phyloP scores from a whole-genome alignment of 1,140 invertebrate species.

The Musca domestica region DNA sequence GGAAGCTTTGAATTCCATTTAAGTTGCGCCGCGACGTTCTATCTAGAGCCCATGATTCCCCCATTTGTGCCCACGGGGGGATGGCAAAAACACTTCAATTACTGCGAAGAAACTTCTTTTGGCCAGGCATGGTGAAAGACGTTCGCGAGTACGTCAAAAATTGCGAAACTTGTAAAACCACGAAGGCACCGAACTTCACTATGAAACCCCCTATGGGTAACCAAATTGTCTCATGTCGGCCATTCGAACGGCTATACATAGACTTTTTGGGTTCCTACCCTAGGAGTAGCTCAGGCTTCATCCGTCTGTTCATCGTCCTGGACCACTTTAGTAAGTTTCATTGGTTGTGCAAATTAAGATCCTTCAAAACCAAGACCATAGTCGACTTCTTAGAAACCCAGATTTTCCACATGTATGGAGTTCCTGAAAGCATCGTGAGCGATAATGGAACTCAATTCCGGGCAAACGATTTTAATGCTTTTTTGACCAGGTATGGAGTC shows the following conservation, averaged over 20 bases:
- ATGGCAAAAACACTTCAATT: slow-evolving; percentile 1
- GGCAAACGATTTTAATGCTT: too few species aligned
- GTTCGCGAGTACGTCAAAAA: not conserved
- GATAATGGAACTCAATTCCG: too few species aligned
- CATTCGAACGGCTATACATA: not conserved
- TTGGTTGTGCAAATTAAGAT: not conserved
- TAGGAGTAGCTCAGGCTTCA: not conserved
- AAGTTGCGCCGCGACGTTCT: not conserved
- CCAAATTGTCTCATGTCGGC: not conserved
- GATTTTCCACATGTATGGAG: too few species aligned
- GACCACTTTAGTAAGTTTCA: slow-evolving; percentile 14
- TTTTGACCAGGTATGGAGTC: too few species aligned
- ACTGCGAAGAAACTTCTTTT: not conserved
- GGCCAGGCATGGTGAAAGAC: too few species aligned
- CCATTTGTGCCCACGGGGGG: not conserved
- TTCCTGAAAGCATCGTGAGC: too few species aligned
- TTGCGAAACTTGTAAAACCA: not conserved
- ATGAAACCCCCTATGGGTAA: not conserved
- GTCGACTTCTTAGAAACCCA: too few species aligned
- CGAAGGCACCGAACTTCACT: not conserved
- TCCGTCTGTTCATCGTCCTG: too few species aligned
- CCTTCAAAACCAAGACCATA: not conserved
- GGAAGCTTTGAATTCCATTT: slow-evolving; percentile 22
- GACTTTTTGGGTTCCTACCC: slow-evolving; percentile 12
- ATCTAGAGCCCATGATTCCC: not conserved